These are phyloP conservation scores for Sarcophaga carnaria DNA, from an alignment of 2,888 invertebrate species.

Conservation along the genomic window DNA sequence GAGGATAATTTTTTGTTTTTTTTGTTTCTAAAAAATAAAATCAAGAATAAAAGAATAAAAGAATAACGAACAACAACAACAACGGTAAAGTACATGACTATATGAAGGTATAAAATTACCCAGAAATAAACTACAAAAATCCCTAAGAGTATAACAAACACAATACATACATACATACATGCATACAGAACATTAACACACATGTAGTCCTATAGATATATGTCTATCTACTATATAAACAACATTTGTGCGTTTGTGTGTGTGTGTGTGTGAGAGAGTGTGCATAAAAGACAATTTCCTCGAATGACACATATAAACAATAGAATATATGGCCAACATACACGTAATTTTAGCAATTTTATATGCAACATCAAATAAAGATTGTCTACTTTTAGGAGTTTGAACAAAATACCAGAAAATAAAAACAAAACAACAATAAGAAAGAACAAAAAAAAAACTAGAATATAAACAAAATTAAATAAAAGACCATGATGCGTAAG, in stretches of 20 bases:
- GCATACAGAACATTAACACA: neutral
- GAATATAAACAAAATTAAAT: constrained; percentile 27
- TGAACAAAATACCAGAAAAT: neutral
- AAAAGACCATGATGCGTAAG: constrained; percentile 63
- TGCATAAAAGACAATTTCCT: constrained; percentile 52
- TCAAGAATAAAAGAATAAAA: neutral
- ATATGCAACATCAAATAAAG: constrained; percentile 56
- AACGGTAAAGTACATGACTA: neutral
- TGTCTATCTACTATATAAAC: neutral
- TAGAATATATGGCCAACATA: constrained; percentile 54
- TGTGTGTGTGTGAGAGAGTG: neutral
- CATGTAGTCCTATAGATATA: neutral
- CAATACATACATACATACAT: neutral
- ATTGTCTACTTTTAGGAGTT: constrained; percentile 50
- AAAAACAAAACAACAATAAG: neutral
- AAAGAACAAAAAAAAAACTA: neutral
- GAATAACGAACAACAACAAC: neutral
- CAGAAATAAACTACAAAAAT: constrained; percentile 33
- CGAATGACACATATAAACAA: constrained; percentile 49
- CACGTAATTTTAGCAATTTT: constrained; percentile 59
- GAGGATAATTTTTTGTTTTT: neutral
- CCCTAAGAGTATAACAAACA: constrained; percentile 8
- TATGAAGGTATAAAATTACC: constrained; percentile 50
- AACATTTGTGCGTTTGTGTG: neutral
- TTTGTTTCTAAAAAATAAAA: neutral